Evolutionary conservation across 2,113 vertebrate species (phyloP).

Genomic region (Colinus virginianus): DNA sequence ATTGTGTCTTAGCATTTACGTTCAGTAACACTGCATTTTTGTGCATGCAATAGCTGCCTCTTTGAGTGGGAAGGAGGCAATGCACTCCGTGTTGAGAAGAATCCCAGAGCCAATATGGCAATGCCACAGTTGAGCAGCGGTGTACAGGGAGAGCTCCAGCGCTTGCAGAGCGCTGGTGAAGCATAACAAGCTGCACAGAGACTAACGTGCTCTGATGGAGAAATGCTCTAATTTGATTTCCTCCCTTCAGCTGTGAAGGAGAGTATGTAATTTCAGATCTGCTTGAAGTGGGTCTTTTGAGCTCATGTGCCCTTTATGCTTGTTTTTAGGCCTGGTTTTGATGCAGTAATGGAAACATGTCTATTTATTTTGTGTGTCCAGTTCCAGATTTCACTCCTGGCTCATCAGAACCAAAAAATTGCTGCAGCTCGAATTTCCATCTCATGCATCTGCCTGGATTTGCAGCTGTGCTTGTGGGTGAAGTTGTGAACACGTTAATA

Average conservation of each 20-base stretch:
- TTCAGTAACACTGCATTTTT: rapidly evolving
- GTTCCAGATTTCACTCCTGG: background rate
- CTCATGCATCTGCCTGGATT: background rate
- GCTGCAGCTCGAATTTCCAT: background rate
- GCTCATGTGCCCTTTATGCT: background rate
- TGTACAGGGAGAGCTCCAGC: background rate
- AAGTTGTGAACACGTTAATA: background rate
- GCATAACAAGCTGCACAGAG: background rate
- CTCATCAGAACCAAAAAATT: background rate
- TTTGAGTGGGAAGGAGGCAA: background rate
- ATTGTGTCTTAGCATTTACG: background rate
- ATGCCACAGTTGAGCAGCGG: rapidly evolving
- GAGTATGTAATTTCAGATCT: slow-evolving; percentile 11
- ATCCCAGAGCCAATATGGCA: rapidly evolving
- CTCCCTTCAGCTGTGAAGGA: slow-evolving; percentile 25
- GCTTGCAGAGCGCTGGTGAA: rapidly evolving
- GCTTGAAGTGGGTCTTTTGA: background rate
- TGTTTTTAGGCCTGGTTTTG: background rate
- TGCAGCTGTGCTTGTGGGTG: background rate
- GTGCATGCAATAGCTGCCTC: background rate
- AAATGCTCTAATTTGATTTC: slow-evolving; percentile 47
- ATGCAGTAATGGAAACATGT: background rate
- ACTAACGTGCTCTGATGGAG: slow-evolving; percentile 6
- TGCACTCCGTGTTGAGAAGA: rapidly evolving
- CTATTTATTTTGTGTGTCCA: background rate